Evolutionary conservation across 2,113 vertebrate genomes (phyloP).

Genomic region (Oncorhynchus tshawytscha): DNA sequence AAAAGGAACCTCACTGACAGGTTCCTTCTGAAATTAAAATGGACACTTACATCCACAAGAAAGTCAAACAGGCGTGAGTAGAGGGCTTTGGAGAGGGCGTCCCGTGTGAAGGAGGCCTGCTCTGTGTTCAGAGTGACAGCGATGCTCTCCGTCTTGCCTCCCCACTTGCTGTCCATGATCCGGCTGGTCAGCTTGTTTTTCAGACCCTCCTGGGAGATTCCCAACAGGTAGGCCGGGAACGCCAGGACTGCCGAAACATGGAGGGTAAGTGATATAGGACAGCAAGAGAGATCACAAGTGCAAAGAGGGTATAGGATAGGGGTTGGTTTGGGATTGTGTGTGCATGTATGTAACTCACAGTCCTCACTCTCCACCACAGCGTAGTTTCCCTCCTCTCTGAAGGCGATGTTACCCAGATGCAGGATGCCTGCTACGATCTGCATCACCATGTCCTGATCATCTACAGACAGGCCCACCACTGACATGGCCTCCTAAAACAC

Average conservation of each 20-base stretch:
- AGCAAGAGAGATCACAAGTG: background rate
- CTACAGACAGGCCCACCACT: constrained; percentile 73
- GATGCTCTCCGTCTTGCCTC: constrained; percentile 77
- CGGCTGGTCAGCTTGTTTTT: constrained; percentile 79
- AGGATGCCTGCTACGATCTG: constrained; percentile 81
- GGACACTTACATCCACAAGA: constrained; percentile 74
- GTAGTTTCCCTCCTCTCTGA: constrained; percentile 81
- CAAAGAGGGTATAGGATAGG: background rate
- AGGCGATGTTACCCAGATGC: constrained; percentile 80
- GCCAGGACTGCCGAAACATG: constrained; percentile 70
- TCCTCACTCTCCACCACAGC: constrained; percentile 79
- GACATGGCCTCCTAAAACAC: constrained; percentile 74
- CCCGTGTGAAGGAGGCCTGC: constrained; percentile 77
- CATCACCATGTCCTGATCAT: constrained; percentile 74
- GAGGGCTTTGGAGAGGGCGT: constrained; percentile 80
- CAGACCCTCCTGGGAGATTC: constrained; percentile 73
- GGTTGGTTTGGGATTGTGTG: background rate
- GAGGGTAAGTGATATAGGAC: background rate
- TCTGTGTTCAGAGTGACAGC: constrained; percentile 79
- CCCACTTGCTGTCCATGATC: constrained; percentile 83
- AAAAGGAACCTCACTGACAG: too few relatives aligned
- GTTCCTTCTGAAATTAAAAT: too few relatives aligned
- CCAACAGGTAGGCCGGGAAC: constrained; percentile 79
- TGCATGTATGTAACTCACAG: constrained; percentile 65
- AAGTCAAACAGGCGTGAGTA: constrained; percentile 80